phyloP scores from a whole-genome alignment of 2,888 invertebrate species.

The Drosophila siamana region DNA sequence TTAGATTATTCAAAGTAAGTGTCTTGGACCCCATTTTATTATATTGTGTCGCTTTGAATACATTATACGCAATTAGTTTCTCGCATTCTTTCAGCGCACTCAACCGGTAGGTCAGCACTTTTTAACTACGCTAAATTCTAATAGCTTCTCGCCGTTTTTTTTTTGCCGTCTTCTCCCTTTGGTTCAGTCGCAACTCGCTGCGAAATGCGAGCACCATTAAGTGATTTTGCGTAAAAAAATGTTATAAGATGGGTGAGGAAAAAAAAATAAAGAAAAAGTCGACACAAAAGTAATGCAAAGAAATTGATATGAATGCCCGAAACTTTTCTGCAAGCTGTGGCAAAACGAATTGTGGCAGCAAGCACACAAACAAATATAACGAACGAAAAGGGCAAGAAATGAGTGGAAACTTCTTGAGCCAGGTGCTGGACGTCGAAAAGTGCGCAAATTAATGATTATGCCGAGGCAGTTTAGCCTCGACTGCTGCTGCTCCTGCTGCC shows the following conservation, averaged over 20 bases:
- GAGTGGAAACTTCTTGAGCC: constrained; percentile 48
- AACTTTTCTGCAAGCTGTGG: constrained; percentile 70
- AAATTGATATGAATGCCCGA: constrained; percentile 74
- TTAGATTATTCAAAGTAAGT: neutral
- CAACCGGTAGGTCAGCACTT: constrained; percentile 58
- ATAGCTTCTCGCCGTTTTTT: constrained; percentile 40
- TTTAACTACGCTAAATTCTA: constrained; percentile 46
- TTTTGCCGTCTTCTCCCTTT: constrained; percentile 1
- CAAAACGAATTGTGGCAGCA: constrained; percentile 15
- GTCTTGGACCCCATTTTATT: neutral
- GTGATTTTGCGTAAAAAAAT: constrained; percentile 62
- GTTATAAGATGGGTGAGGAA: neutral
- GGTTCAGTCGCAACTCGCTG: neutral
- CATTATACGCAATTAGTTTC: constrained; percentile 50
- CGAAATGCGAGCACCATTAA: constrained; percentile 55
- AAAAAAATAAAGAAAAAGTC: constrained; percentile 14
- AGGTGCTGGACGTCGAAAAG: constrained; percentile 56
- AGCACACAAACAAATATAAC: neutral
- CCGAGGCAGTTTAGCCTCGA: constrained; percentile 33
- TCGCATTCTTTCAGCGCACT: constrained; percentile 14
- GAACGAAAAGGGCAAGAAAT: constrained; percentile 34
- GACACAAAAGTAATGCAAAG: constrained; percentile 59
- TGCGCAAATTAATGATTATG: constrained; percentile 76
- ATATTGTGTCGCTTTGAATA: constrained; percentile 36
- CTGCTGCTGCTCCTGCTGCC: no score